Conservation (phyloP, 2,113 vertebrate genomes). For the Oenanthe oenanthe region DNA sequence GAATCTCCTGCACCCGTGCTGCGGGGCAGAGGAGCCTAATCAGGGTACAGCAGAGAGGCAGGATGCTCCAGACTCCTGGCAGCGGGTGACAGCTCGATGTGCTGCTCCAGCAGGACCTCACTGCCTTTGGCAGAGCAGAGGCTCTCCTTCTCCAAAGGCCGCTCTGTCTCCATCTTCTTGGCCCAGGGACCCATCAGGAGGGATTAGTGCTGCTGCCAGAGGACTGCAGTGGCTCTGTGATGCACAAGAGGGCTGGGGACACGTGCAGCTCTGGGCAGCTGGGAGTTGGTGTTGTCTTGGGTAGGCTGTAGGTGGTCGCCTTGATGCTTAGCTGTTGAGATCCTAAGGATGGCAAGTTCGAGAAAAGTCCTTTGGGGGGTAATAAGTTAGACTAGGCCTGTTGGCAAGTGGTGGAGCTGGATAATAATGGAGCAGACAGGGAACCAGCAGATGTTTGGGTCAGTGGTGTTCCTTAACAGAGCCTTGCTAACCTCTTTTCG, state of each 20-base stretch:
- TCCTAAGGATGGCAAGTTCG: background rate
- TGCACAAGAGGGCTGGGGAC: background rate
- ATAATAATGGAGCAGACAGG: background rate
- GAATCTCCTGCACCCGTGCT: background rate
- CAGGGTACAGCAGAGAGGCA: background rate
- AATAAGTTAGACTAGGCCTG: background rate
- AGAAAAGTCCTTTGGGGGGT: constrained; percentile 7
- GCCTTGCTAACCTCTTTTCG: background rate
- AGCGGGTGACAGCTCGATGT: background rate
- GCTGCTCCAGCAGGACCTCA: constrained; percentile 8
- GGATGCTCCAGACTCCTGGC: background rate
- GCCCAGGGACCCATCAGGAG: background rate
- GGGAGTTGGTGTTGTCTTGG: background rate
- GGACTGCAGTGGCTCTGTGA: background rate
- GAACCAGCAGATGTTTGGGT: background rate
- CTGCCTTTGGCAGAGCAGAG: constrained; percentile 29
- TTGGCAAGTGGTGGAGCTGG: background rate
- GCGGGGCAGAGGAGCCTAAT: background rate
- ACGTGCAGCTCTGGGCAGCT: fast-evolving
- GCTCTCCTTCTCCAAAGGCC: constrained; percentile 37
- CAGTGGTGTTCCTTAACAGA: background rate
- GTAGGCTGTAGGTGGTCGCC: background rate
- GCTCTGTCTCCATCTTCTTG: constrained; percentile 48
- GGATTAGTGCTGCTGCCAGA: constrained; percentile 56
- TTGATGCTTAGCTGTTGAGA: background rate